Evolutionary conservation across 2,113 vertebrate species (phyloP).

Genomic region (Pseudorectes ferrugineus): DNA sequence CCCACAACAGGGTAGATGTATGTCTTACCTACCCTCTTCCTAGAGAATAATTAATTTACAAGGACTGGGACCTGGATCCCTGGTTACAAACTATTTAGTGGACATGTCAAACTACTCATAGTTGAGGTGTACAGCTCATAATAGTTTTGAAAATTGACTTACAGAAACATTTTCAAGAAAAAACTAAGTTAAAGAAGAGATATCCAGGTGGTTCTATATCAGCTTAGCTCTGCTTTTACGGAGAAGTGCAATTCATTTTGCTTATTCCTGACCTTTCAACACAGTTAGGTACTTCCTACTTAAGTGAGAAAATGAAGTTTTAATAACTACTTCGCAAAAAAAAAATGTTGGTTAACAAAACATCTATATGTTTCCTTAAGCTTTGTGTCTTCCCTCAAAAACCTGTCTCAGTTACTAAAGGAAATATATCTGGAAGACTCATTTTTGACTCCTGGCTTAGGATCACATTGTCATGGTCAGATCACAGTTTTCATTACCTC

Average conservation of each 20-base stretch:
- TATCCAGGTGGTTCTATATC: background rate
- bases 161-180: background rate
- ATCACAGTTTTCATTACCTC: background rate
- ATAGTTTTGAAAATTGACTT: background rate
- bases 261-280: background rate
- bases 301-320: background rate
- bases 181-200: background rate
- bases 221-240: background rate
- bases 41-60: background rate
- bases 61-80: background rate
- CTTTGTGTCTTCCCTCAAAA: background rate
- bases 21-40: background rate
- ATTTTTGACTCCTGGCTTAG: background rate
- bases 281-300: background rate
- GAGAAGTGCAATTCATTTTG: background rate
- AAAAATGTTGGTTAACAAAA: background rate
- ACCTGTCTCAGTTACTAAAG: background rate
- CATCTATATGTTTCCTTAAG: background rate
- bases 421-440: background rate
- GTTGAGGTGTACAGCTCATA: background rate
- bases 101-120: background rate
- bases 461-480: background rate
- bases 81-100: background rate
- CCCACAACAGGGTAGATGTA: background rate
- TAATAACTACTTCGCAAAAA: background rate